Conservation (phyloP, 2,113 vertebrate genomes). For the Eurypyga helias region DNA sequence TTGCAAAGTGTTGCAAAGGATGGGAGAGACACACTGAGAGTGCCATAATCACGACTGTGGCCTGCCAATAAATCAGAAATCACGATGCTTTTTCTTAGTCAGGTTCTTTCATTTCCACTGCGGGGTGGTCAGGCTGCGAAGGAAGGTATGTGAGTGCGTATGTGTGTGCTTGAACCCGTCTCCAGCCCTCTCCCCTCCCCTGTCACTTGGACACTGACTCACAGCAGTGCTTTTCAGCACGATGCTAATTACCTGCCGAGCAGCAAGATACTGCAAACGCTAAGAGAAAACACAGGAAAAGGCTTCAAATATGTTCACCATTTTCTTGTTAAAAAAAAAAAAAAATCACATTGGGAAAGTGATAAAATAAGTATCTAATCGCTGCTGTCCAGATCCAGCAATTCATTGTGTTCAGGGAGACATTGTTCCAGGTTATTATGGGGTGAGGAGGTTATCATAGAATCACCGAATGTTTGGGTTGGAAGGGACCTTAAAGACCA, state of each 20-base stretch:
- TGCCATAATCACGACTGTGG: fast-evolving
- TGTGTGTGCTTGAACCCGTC: background rate
- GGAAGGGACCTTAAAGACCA: too few relatives aligned
- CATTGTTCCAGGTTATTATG: background rate
- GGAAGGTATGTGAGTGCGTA: background rate
- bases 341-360: background rate
- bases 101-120: background rate
- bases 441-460: background rate
- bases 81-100: background rate
- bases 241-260: slow-evolving; percentile 9
- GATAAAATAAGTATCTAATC: background rate
- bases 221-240: background rate
- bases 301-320: slow-evolving; percentile 16
- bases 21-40: background rate
- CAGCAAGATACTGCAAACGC: background rate
- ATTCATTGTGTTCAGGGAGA: background rate
- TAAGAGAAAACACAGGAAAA: slow-evolving; percentile 4
- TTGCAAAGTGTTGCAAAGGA: slow-evolving; percentile 13
- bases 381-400: background rate
- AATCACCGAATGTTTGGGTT: too few relatives aligned
- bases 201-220: background rate
- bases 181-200: background rate
- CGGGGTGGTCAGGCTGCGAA: background rate
- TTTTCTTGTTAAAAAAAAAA: background rate
- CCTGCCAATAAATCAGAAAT: slow-evolving; percentile 2